A percentile compares a stretch with the other conserved stretches of the same genome.
These are phyloP conservation scores for Archilochus colubris DNA, from an alignment of 2,113 vertebrate species.

Conservation along the genomic window DNA sequence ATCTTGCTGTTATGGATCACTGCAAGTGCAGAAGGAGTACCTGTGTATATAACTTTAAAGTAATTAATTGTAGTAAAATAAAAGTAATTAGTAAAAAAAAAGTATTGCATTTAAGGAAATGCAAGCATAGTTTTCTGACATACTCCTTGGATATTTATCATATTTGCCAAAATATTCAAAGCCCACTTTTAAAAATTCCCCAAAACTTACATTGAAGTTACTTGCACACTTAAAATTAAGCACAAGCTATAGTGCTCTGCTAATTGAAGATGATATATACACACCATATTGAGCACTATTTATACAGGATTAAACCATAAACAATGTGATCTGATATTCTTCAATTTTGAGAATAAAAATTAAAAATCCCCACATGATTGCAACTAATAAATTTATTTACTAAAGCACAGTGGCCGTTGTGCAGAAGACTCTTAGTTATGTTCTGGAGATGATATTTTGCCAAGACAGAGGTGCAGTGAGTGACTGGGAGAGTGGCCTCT, in stretches of 20 bases:
- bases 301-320: neutral
- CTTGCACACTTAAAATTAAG: neutral
- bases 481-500: neutral
- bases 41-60: neutral
- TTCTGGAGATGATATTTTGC: neutral
- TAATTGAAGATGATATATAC: neutral
- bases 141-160: neutral
- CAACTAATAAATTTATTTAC: neutral
- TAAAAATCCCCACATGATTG: constrained; percentile 18
- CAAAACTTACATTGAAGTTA: neutral
- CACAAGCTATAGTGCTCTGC: neutral
- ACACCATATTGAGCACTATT: neutral
- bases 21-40: neutral
- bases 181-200: neutral
- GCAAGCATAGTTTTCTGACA: neutral
- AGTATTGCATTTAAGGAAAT: neutral
- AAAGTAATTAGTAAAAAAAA: no score
- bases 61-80: neutral
- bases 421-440: neutral
- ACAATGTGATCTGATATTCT: neutral
- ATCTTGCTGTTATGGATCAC: neutral
- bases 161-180: neutral
- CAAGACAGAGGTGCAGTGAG: neutral
- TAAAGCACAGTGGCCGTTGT: neutral
- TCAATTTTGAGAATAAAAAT: constrained; percentile 26